These are phyloP conservation scores for Orius insidiosus DNA, from an alignment of 1,140 invertebrate species.

Conservation along the genomic window DNA sequence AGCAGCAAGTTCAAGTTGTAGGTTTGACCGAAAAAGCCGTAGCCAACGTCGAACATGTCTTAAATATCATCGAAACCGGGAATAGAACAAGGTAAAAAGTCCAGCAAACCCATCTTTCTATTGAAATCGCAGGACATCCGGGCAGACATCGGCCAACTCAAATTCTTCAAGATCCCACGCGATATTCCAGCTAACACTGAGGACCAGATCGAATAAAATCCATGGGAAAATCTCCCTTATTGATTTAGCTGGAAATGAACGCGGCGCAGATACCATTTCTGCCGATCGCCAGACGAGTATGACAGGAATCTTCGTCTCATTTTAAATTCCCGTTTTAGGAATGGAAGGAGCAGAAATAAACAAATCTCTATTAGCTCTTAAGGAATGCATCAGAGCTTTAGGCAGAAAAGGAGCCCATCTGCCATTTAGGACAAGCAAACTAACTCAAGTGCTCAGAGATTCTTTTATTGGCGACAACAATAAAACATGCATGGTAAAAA, in stretches of 20 bases:
- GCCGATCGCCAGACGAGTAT: slow-evolving; percentile 80
- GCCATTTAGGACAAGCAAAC: slow-evolving; percentile 91
- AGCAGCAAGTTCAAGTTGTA: slow-evolving; percentile 79
- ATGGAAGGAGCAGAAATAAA: slow-evolving; percentile 99
- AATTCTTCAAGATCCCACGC: slow-evolving; percentile 89
- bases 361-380: slow-evolving; percentile 88
- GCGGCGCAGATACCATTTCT: slow-evolving; percentile 93
- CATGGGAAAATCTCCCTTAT: slow-evolving; percentile 97
- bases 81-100: slow-evolving; percentile 36
- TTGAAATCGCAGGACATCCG: slow-evolving; percentile 53
- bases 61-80: slow-evolving; percentile 69
- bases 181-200: slow-evolving; percentile 65
- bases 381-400: slow-evolving; percentile 94
- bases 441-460: slow-evolving; percentile 93
- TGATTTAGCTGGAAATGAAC: slow-evolving; percentile 98
- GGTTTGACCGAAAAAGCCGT: slow-evolving; percentile 77
- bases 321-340: slow-evolving; percentile 26
- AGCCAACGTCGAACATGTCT: slow-evolving; percentile 69
- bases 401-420: slow-evolving; percentile 87
- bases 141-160: slow-evolving; percentile 80
- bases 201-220: slow-evolving; percentile 46
- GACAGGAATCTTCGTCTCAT: slow-evolving; percentile 16
- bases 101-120: slow-evolving; percentile 41
- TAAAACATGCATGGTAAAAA: slow-evolving; percentile 83
- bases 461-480: slow-evolving; percentile 97